Evolutionary conservation across 2,113 vertebrate genomes (phyloP), one percentile per base, ranked within the genome.

Genomic region (Gulo gulo): DNA sequence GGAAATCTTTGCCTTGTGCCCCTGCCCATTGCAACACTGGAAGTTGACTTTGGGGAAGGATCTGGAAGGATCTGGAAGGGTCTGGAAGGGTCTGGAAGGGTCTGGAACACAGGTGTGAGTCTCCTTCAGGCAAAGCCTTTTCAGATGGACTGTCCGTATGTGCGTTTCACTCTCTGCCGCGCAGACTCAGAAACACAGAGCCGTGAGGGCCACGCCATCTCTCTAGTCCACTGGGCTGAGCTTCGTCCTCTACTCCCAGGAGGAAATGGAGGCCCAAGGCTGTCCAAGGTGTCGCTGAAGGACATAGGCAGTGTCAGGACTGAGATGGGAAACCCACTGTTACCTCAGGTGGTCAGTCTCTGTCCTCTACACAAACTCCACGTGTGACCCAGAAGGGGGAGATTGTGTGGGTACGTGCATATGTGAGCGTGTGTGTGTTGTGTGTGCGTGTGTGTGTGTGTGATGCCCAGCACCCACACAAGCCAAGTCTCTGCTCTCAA

Each of bases 301-400:
- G 47, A 61, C 31, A 1, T 34, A 69, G 13, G 21, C 20, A 21
- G 61, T 4, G 12, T 26, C 10, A 45, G 29, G 16, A 42, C 24
- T 14, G 29, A 73, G 26, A 34, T 7, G 14, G 24, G 15, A 69
- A 74, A 73, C 4, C 69, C 55, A 26, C 29, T 2, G 1, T 55
- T 52, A 16, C 16, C 3, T 63, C 42, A 47, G 2, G 10, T 11
- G 14, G 24, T 20, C 31, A 52, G 10, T 24, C 15, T 47, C 73
- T 12, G 20, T 45, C 45, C 67, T 20, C 47, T 24, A 2, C 12
- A 29, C 34, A 86, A 50, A 14, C 61, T 31, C 61, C 26, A 13
- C 0, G 0, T 7, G 4, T 7, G 20, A 20, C 23, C 52, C n/a
- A 55, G 3, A 1, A 14, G 69, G 31, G 69, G 39, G 45, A 78